Percentiles rank a stretch among this genome's conserved stretches.
Conservation (phyloP, 2,797 vertebrate species). For the Alfaro cultratus region DNA sequence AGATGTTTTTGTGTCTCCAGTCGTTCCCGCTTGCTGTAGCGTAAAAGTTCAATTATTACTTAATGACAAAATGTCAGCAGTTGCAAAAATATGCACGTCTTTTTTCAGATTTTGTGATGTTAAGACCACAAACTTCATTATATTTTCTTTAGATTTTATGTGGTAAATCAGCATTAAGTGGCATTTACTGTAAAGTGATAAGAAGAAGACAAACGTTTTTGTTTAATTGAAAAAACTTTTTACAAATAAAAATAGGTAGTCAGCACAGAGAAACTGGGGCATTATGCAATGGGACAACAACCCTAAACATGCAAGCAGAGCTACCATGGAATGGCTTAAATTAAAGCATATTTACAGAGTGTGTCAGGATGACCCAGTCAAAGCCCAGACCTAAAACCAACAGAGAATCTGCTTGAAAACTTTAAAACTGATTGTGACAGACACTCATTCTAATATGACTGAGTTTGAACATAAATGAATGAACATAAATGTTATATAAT, state of each 20-base stretch:
- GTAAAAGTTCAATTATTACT: conserved; percentile 4
- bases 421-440: not conserved
- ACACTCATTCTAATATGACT: not conserved
- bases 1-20: conserved; percentile 18
- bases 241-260: not conserved
- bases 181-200: not conserved
- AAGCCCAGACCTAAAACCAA: not conserved
- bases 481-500: not conserved
- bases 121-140: not conserved
- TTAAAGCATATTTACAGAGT: not conserved
- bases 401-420: not conserved
- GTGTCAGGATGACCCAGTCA: not conserved
- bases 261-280: not conserved
- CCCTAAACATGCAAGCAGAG: not conserved
- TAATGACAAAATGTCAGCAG: not conserved
- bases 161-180: not conserved
- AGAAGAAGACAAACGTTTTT: not conserved
- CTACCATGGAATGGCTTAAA: not conserved
- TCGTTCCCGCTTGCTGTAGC: conserved; percentile 13
- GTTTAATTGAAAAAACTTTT: not conserved
- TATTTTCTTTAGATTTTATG: not conserved
- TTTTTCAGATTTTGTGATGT: not conserved
- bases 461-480: no score
- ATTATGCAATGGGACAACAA: not conserved
- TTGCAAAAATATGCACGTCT: not conserved